Conservation (phyloP, 2,113 vertebrate genomes). For the Hyaena hyaena region DNA sequence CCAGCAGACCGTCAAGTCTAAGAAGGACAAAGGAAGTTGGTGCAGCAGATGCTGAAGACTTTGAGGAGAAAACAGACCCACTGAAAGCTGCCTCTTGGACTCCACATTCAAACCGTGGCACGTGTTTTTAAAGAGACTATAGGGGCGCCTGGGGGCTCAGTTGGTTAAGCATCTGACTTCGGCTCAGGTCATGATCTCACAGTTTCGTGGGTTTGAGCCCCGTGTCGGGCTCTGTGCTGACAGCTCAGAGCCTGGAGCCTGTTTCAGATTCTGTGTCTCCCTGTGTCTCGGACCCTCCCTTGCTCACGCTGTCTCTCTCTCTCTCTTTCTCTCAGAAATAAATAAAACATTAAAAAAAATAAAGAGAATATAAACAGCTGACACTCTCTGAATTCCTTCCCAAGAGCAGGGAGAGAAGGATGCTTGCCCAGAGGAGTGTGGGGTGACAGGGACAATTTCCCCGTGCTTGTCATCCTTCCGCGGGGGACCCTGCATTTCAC, state of each 20-base stretch:
- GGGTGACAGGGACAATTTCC: accelerated
- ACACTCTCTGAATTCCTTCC: neutral
- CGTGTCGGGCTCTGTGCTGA: too few species aligned
- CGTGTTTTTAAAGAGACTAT: neutral
- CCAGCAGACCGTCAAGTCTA: neutral
- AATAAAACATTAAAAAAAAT: too few species aligned
- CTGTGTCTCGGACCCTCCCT: too few species aligned
- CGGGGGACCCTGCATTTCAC: accelerated
- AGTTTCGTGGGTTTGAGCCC: too few species aligned
- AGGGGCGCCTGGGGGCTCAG: too few species aligned
- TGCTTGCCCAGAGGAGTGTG: neutral
- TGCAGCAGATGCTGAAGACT: accelerated
- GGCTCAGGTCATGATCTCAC: too few species aligned
- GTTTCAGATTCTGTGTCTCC: too few species aligned
- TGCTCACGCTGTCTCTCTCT: too few species aligned
- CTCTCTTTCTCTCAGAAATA: too few species aligned
- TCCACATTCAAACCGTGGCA: neutral
- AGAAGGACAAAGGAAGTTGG: neutral
- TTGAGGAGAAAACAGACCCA: neutral
- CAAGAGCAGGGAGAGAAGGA: neutral
- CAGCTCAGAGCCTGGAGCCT: too few species aligned
- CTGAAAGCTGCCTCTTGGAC: neutral
- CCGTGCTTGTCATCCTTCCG: neutral
- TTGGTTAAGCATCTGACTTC: too few species aligned
- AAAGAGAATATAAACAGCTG: neutral